Evolutionary conservation across 2,888 invertebrate species (phyloP).

Genomic region (Pilophorus perplexus): DNA sequence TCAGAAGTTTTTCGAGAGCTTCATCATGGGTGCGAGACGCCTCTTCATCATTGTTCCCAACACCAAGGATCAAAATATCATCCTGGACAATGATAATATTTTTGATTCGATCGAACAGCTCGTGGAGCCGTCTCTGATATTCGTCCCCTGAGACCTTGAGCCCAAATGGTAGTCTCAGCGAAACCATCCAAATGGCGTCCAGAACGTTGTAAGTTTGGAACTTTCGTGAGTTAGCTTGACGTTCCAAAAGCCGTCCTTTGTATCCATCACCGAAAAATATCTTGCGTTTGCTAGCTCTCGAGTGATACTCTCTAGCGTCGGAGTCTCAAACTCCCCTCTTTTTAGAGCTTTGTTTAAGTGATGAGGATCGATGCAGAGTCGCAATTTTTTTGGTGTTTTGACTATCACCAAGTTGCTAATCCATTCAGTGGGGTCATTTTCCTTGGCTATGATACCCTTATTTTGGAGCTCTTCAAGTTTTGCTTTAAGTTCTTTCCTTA

Average conservation of each 20-base stretch:
- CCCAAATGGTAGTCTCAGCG: neutral
- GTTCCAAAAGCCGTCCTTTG: conserved; percentile 47
- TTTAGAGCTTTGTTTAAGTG: conserved; percentile 9
- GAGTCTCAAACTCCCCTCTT: neutral
- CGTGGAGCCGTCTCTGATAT: neutral
- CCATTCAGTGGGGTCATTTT: conserved; percentile 31
- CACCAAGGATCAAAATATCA: neutral
- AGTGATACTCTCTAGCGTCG: conserved; percentile 13
- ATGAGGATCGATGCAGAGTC: conserved; percentile 7
- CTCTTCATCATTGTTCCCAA: conserved; percentile 14
- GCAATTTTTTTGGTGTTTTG: conserved; percentile 12
- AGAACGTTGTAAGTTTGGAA: conserved; percentile 46
- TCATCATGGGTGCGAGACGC: conserved; percentile 3
- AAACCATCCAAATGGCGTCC: conserved; percentile 47
- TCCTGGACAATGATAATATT: conserved; percentile 5
- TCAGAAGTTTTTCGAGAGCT: conserved; percentile 20
- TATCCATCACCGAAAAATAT: conserved; percentile 47
- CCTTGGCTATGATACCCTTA: conserved; percentile 20
- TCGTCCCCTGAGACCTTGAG: neutral
- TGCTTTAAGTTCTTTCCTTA: conserved; percentile 38
- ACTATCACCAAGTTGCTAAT: conserved; percentile 27
- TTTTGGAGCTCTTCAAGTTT: neutral
- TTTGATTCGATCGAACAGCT: neutral
- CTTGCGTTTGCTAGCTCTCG: conserved; percentile 2
- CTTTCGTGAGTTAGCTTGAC: conserved; percentile 46